phyloP scores from a whole-genome alignment of 2,888 invertebrate genomes.

The Agrochola lota region DNA sequence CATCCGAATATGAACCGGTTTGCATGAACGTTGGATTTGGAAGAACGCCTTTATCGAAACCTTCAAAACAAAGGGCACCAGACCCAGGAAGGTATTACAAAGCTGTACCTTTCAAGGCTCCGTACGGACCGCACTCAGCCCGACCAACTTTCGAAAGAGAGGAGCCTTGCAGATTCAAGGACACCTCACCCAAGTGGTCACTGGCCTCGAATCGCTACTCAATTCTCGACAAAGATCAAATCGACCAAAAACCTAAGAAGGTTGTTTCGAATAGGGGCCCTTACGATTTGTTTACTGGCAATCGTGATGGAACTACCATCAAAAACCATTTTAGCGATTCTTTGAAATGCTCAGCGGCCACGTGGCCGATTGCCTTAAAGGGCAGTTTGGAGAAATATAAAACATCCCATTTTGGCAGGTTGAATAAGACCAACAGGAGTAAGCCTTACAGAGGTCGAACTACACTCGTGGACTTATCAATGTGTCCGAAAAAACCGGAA shows the following conservation, averaged over 20 bases:
- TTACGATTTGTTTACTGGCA: conserved; percentile 88
- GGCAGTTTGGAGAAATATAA: conserved; percentile 80
- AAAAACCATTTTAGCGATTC: conserved; percentile 88
- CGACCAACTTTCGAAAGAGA: conserved; percentile 81
- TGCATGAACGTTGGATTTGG: conserved; percentile 83
- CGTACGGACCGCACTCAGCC: conserved; percentile 81
- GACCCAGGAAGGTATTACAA: conserved; percentile 84
- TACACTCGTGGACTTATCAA: conserved; percentile 86
- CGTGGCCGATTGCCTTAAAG: conserved; percentile 82
- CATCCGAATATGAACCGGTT: conserved; percentile 71
- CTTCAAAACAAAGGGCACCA: conserved; percentile 69
- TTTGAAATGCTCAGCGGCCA: conserved; percentile 73
- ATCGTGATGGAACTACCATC: conserved; percentile 86
- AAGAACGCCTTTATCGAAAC: conserved; percentile 74
- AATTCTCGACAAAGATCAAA: conserved; percentile 79
- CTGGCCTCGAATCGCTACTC: conserved; percentile 84
- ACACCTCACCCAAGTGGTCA: conserved; percentile 77
- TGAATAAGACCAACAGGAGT: conserved; percentile 83
- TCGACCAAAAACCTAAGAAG: conserved; percentile 82
- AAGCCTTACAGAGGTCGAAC: conserved; percentile 83
- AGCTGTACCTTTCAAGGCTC: conserved; percentile 77
- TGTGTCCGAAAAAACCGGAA: conserved; percentile 85
- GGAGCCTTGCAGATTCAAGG: conserved; percentile 83
- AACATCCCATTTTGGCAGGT: conserved; percentile 78
- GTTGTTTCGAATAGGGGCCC: conserved; percentile 83